Evolutionary conservation across 2,797 vertebrate genomes (phyloP).

Genomic region (Phoebastria nigripes): DNA sequence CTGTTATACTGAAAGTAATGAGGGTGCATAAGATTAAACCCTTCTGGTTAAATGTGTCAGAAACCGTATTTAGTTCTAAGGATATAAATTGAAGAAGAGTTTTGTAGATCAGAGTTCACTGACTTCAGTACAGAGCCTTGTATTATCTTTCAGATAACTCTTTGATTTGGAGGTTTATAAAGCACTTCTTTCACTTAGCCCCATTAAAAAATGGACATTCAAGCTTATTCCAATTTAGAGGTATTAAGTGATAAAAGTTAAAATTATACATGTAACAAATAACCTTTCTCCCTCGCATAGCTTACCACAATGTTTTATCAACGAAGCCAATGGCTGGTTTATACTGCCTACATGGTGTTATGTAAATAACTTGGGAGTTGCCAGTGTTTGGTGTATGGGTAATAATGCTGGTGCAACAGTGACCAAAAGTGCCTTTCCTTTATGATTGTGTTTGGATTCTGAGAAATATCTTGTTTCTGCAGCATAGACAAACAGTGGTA

Average conservation of each 20-base stretch:
- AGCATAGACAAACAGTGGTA: not conserved
- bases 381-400: not conserved
- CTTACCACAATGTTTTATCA: not conserved
- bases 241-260: not conserved
- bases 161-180: not conserved
- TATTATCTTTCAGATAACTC: not conserved
- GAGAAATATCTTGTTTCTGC: not conserved
- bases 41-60: not conserved
- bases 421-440: not conserved
- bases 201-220: not conserved
- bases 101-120: not conserved
- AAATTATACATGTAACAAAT: not conserved
- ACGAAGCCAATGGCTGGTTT: not conserved
- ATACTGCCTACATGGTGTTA: not conserved
- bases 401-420: not conserved
- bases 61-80: not conserved
- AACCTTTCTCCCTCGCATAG: not conserved
- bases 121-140: not conserved
- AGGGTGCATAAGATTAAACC: not conserved
- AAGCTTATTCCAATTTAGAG: not conserved
- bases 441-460: not conserved
- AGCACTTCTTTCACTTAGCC: not conserved
- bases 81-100: not conserved
- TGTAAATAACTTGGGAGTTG: not conserved
- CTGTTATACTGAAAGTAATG: not conserved